Evolutionary conservation across 2,113 vertebrate species (phyloP), one percentile per base, ranked within the genome.

Genomic region (Tragulus kanchil): DNA sequence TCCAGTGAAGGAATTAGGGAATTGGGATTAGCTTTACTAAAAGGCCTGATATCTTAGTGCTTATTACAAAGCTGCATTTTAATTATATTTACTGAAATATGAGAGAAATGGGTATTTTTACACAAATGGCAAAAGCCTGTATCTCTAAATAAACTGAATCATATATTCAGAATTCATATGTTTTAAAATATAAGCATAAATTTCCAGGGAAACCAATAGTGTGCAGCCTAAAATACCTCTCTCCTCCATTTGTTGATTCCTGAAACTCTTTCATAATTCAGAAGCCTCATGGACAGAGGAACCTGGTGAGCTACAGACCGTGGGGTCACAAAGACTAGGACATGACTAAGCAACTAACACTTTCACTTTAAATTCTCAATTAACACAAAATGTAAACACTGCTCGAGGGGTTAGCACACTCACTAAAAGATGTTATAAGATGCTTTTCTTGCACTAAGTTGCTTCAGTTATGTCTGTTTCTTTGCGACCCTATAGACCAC

Each of bases 241-340:
- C 28, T 81, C 6, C 26, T 92, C 64, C 16, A 54, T 81, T 87
- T 88, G 62, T 58, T 65, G 16, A 86, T 71, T 94, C 73, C 82
- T 85, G 28, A 88, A 96, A 93, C 87, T 94, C 85, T 96, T 97
- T 77, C 3, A 77, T 89, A 94, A 79, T 84, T 50, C 11, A 1
- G 21, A 73, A 73, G 45, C 45, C 42, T 11, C 25, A 42, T 73
- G 69, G 23, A 45, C 21, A 25, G 36, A 45, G 69, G 69, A 45
- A 21, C 36, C 21, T 73, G 36, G 36, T 45, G 42, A 11, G 69
- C 11, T 45, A 7, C 45, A 73, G 42, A 25, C 69, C 42, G 45
- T 45, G 42, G 42, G 42, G 69, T 45, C 11, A 0, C 42, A 73
- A 36, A 45, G 42, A 23, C 1, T 19, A 36, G 36, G 36, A 36